Evolutionary conservation across 2,113 vertebrate genomes (phyloP).

Genomic region (Machaerirhynchus nigripectus): DNA sequence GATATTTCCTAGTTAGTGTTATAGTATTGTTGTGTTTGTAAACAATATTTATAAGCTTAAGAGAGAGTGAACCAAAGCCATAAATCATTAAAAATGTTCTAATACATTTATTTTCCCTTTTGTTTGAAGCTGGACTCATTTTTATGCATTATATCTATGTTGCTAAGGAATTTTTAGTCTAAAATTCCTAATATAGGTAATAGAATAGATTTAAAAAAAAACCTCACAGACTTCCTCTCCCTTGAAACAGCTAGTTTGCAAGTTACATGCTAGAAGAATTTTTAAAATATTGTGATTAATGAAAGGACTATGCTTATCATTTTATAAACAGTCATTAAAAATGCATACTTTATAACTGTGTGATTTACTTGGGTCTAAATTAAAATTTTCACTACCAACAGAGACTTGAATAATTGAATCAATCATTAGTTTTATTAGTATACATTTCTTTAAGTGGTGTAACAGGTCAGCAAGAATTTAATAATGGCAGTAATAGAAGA

Average conservation of each 20-base stretch:
- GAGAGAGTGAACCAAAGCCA: background rate
- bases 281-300: background rate
- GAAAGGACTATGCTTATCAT: background rate
- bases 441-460: background rate
- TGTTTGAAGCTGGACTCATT: background rate
- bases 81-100: background rate
- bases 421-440: background rate
- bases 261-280: background rate
- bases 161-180: background rate
- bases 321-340: background rate
- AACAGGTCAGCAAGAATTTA: background rate
- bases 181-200: background rate
- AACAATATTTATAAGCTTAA: background rate
- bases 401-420: background rate
- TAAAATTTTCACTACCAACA: background rate
- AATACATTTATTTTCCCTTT: background rate
- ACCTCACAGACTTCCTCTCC: background rate
- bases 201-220: background rate
- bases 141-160: background rate
- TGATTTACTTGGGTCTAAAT: slow-evolving; percentile 1
- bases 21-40: background rate
- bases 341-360: background rate
- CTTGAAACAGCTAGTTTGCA: background rate
- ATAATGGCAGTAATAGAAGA: background rate
- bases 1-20: background rate